These are phyloP conservation scores for Pollenia angustigena DNA, from an alignment of 2,888 invertebrate species.

Conservation along the genomic window DNA sequence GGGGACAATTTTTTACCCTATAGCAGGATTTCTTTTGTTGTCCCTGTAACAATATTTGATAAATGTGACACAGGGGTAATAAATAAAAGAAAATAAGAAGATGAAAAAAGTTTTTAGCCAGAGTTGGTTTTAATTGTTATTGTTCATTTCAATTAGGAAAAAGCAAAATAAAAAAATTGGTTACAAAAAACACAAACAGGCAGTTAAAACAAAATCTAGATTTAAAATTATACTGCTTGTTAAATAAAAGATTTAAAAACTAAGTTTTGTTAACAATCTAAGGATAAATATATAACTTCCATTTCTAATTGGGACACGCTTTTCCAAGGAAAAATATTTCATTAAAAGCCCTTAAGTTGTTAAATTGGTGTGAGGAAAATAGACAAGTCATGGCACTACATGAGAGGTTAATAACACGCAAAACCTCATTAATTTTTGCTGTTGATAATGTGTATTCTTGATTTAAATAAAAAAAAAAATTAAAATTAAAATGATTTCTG, in stretches of 20 bases:
- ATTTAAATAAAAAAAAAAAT: too few relatives aligned
- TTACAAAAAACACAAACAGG: neutral
- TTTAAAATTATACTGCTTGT: too few relatives aligned
- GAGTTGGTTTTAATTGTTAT: neutral
- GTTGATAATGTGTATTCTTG: too few relatives aligned
- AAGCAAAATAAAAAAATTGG: neutral
- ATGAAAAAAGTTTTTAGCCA: neutral
- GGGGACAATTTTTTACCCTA: slow-evolving; percentile 9
- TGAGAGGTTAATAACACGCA: neutral
- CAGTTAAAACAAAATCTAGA: too few relatives aligned
- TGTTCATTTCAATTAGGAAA: neutral
- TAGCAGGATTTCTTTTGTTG: neutral
- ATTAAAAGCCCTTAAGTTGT: neutral
- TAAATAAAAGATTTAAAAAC: too few relatives aligned
- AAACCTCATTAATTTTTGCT: too few relatives aligned
- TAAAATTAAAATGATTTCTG: too few relatives aligned
- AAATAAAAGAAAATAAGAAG: neutral
- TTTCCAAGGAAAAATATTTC: neutral
- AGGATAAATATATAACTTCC: too few relatives aligned
- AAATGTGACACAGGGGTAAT: slow-evolving; percentile 12
- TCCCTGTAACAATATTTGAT: slow-evolving; percentile 11
- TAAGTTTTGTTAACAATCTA: too few relatives aligned
- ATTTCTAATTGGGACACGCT: neutral
- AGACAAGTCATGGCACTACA: neutral
- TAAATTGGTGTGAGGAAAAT: neutral